Conservation (phyloP, 2,113 vertebrate genomes). For the Xiphias gladius region DNA sequence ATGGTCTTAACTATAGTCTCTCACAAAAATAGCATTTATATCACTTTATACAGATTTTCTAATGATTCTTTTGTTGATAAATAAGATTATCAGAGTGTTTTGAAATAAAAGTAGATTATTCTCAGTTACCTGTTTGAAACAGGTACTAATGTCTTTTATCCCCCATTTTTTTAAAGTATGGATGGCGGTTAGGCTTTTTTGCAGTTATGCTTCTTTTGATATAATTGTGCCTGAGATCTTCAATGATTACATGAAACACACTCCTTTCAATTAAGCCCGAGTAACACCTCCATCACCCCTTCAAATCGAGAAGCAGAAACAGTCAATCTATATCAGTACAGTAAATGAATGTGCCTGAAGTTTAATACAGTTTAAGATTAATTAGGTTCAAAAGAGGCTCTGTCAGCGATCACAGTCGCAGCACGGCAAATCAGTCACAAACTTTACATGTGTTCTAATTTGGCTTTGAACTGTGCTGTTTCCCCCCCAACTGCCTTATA, state of each 20-base stretch:
- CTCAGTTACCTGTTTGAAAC: neutral
- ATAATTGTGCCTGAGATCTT: neutral
- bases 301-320: neutral
- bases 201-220: too few relatives aligned
- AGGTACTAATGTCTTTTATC: neutral
- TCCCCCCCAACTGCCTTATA: slow-evolving; percentile 30
- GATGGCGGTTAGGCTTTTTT: neutral
- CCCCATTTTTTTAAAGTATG: neutral
- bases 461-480: slow-evolving; percentile 45
- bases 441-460: slow-evolving; percentile 48
- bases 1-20: neutral
- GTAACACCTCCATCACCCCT: neutral
- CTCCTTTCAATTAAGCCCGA: neutral
- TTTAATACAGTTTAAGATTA: neutral
- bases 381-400: neutral
- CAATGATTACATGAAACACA: neutral
- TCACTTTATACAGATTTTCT: neutral
- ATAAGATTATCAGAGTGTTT: neutral
- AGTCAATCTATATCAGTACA: neutral
- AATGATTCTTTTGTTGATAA: neutral
- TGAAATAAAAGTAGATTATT: neutral
- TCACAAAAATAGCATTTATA: neutral
- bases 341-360: neutral
- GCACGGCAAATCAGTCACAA: slow-evolving; percentile 44
- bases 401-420: slow-evolving; percentile 26